Percentiles rank a stretch among this genome's conserved stretches.
phyloP scores from a whole-genome alignment of 92 coral and sea anemone species.

The Desmophyllum pertusum region DNA sequence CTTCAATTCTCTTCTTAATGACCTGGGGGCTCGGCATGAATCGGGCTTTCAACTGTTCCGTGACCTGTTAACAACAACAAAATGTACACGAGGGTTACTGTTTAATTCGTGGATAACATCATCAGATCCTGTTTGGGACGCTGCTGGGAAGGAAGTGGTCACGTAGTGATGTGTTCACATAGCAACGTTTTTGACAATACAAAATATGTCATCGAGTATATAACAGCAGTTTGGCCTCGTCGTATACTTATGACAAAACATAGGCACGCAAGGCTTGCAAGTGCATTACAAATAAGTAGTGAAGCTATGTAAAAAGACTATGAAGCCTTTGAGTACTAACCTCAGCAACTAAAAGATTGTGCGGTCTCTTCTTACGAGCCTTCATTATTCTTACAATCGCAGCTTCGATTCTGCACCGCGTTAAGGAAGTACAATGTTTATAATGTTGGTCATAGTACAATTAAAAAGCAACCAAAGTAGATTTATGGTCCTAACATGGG shows the following conservation, averaged over 20 bases:
- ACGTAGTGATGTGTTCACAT: too few species aligned
- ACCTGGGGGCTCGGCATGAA: conserved; percentile 98
- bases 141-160: too few species aligned
- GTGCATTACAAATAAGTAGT: too few species aligned
- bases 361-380: conserved; percentile 97
- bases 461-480: not conserved
- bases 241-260: too few species aligned
- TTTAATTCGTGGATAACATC: too few species aligned
- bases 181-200: too few species aligned
- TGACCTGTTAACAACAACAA: conserved; percentile 60
- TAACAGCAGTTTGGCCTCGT: too few species aligned
- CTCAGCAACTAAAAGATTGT: conserved; percentile 95
- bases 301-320: too few species aligned
- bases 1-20: conserved; percentile 97
- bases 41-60: conserved; percentile 88
- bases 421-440: conserved; percentile 61
- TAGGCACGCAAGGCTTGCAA: too few species aligned
- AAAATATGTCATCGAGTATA: too few species aligned
- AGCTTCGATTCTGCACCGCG: conserved; percentile 83
- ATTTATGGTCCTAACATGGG: not conserved
- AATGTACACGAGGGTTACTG: not conserved
- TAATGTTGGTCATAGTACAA: not conserved
- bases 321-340: conserved; percentile 26
- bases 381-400: conserved; percentile 98
- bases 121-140: too few species aligned